phyloP scores from a whole-genome alignment of 2,888 invertebrate genomes.

The Melipona beecheii region DNA sequence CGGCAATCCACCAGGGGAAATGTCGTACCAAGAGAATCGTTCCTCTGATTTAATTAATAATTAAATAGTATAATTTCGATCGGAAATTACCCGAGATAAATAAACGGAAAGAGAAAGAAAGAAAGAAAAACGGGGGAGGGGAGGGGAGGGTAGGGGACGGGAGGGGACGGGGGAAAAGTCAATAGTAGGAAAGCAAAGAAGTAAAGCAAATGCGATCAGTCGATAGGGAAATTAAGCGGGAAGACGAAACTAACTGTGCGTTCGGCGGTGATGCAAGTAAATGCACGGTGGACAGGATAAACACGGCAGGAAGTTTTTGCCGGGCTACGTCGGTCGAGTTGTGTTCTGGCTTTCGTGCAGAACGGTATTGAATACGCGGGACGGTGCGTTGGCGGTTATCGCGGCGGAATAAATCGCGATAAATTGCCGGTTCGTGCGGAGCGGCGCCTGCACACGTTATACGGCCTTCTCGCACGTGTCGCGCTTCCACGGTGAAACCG shows the following conservation, averaged over 20 bases:
- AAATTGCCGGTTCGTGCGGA: slow-evolving; percentile 66
- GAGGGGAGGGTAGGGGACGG: too few relatives aligned
- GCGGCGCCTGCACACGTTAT: slow-evolving; percentile 27
- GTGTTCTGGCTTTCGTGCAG: slow-evolving; percentile 50
- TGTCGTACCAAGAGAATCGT: neutral
- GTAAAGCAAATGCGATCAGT: neutral
- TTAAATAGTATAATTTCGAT: too few relatives aligned
- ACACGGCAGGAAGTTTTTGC: slow-evolving; percentile 19
- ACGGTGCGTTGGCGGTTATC: slow-evolving; percentile 60
- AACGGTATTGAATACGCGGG: slow-evolving; percentile 64
- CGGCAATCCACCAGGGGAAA: neutral
- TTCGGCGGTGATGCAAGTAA: slow-evolving; percentile 1
- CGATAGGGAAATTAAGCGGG: slow-evolving; percentile 21
- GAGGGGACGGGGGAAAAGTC: too few relatives aligned
- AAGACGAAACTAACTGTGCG: slow-evolving; percentile 7
- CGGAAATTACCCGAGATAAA: neutral
- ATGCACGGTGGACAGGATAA: slow-evolving; percentile 26
- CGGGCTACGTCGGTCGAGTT: neutral
- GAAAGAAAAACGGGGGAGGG: too few relatives aligned
- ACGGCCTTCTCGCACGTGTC: slow-evolving; percentile 63
- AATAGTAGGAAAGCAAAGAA: neutral
- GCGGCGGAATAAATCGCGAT: slow-evolving; percentile 69
- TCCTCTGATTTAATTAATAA: neutral
- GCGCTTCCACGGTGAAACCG: slow-evolving; percentile 39
- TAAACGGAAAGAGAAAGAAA: too few relatives aligned